Evolutionary conservation across 2,888 invertebrate species (phyloP), one percentile per base, ranked within the genome.

Genomic region (Pollenia angustigena): DNA sequence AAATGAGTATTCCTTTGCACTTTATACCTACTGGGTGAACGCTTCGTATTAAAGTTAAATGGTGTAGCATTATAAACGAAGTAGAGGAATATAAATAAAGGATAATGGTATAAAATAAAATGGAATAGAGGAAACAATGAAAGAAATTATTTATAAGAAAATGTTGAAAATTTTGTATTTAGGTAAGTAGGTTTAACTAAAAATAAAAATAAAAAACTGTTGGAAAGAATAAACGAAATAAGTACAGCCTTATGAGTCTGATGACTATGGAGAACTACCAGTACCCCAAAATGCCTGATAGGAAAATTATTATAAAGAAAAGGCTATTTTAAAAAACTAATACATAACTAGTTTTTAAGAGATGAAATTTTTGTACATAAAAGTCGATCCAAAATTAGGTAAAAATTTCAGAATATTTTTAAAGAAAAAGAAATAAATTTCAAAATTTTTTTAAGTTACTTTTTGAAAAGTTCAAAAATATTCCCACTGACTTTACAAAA

Each of bases 41-140:
- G 58, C 60, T 86, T 72, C 16, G 64, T 82, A 83, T 87, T 83
- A 81, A 87, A 81, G 46, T 84, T 84, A 84, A 84, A 84, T 84
- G 84, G 72, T 84, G 69, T 81, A 84, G 84, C 84, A 79, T 81
- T 81, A 56, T 68, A 78, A 81, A 62, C 42, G 78, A 81, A 84
- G 52, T 42, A 52, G 40, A 60, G 79, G 40, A 52, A 66, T 64
- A 80, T 74, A 84, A 84, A 68, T 74, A 79, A 79, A 74, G 74
- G 52, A 84, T 79, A 84, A 84, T 74, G 46, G 40, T 10, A 80
- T 68, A 68, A 72, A 68, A 68, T 60, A 74, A 52, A 72, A 78
- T 66, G 14, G 56, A 58, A 72, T 42, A 40, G 32, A 84, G 54
- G 66, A 84, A 74, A 72, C 66, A 84, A 84, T 60, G 52, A 52